Evolutionary conservation across 1,140 invertebrate species (phyloP).

Genomic region (Harpegnathos saltator): DNA sequence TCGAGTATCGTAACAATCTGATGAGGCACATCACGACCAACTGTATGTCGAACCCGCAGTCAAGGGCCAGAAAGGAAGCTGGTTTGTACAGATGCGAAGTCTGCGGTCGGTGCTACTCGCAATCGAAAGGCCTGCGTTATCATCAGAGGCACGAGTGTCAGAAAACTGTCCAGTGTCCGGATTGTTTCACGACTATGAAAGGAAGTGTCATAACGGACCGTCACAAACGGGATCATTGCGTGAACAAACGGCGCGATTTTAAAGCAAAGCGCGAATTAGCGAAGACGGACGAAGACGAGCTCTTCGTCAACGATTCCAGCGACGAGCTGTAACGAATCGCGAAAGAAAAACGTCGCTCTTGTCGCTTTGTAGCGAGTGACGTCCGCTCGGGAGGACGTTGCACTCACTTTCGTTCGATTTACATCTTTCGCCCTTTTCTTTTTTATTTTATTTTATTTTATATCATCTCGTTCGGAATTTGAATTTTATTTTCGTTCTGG

Average conservation of each 20-base stretch:
- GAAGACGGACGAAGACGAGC: neutral
- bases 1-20: neutral
- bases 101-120: constrained; percentile 62
- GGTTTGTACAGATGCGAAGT: constrained; percentile 48
- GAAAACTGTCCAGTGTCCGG: neutral
- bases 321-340: neutral
- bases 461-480: too few species aligned
- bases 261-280: neutral
- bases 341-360: neutral
- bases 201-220: neutral
- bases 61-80: neutral
- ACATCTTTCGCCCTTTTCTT: too few species aligned
- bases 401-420: too few species aligned
- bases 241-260: neutral
- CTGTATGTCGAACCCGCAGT: constrained; percentile 31
- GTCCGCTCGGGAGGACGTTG: too few species aligned
- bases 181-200: neutral
- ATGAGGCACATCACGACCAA: constrained; percentile 25
- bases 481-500: too few species aligned
- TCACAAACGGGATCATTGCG: neutral
- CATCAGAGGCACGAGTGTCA: constrained; percentile 70
- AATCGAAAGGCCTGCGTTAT: constrained; percentile 54
- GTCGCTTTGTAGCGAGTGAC: neutral
- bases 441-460: too few species aligned
- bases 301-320: neutral